These are phyloP conservation scores for Schizotus pectinicornis DNA, from an alignment of 2,888 invertebrate species.

Conservation along the genomic window DNA sequence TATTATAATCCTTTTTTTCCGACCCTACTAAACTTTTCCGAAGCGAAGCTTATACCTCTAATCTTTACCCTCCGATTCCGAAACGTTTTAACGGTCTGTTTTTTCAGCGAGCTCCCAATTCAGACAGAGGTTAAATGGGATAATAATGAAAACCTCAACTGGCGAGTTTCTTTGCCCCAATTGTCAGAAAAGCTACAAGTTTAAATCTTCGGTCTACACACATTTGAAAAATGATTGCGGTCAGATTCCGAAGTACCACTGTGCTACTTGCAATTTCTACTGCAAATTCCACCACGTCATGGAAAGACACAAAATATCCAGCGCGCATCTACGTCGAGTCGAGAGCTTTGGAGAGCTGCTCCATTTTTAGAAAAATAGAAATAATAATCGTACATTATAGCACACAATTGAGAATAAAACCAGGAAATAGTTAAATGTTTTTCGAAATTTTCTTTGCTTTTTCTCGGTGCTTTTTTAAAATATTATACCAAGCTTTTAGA, in stretches of 20 bases:
- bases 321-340: conserved; percentile 27
- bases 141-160: conserved; percentile 29
- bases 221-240: conserved; percentile 78
- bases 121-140: conserved; percentile 8
- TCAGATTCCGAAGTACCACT: conserved; percentile 44
- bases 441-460: too few relatives aligned
- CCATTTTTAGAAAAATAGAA: too few relatives aligned
- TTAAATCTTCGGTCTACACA: conserved; percentile 75
- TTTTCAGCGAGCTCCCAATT: conserved; percentile 18
- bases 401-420: background rate
- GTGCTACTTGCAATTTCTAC: conserved; percentile 45
- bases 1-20: too few relatives aligned
- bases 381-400: too few relatives aligned
- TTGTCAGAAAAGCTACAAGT: conserved; percentile 80
- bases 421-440: too few relatives aligned
- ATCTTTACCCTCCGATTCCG: background rate
- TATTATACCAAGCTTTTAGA: too few relatives aligned
- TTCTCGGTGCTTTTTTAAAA: too few relatives aligned
- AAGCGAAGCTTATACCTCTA: background rate
- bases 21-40: background rate
- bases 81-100: background rate
- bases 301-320: conserved; percentile 43
- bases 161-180: conserved; percentile 61
- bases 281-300: conserved; percentile 48
- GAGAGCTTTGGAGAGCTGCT: background rate